A percentile compares a stretch with the other conserved stretches of the same genome.
Conservation (phyloP, 2,888 invertebrate species). For the Colletes collaris region DNA sequence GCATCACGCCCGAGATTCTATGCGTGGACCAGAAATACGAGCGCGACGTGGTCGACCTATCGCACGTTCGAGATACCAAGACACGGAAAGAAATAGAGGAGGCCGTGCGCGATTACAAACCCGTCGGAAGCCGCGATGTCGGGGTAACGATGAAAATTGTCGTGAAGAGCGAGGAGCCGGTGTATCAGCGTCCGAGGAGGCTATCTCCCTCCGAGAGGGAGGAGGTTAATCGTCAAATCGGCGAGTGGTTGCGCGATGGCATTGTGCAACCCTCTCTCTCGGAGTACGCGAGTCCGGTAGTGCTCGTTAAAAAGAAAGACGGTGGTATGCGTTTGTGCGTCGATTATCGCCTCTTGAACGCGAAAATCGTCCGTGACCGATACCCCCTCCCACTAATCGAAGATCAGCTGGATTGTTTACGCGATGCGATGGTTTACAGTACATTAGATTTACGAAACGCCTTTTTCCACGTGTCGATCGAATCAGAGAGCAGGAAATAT, state of each 20-base stretch:
- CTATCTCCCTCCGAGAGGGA: slow-evolving; percentile 1
- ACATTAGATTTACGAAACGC: too few species aligned
- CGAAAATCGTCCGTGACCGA: background rate
- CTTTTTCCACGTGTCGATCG: too few species aligned
- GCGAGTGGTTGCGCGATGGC: background rate
- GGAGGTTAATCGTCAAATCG: background rate
- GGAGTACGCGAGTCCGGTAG: slow-evolving; percentile 4
- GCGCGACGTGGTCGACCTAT: background rate
- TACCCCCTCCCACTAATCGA: slow-evolving; percentile 10
- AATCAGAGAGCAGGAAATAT: too few species aligned
- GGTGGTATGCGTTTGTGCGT: background rate
- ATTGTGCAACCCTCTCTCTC: background rate
- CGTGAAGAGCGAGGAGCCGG: background rate
- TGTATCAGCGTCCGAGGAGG: slow-evolving; percentile 1
- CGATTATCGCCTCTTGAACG: background rate
- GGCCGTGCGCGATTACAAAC: slow-evolving; percentile 7
- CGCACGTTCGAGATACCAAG: background rate
- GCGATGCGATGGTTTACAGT: too few species aligned
- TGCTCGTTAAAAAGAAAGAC: background rate
- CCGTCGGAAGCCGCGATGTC: background rate
- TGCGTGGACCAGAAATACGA: background rate
- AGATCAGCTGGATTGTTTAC: too few species aligned
- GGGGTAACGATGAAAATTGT: slow-evolving; percentile 17
- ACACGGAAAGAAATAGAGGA: background rate
- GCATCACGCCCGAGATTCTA: too few species aligned